Evolutionary conservation across 2,113 vertebrate species (phyloP), one percentile per base, ranked within the genome.

Genomic region (Malurus cyaneus): DNA sequence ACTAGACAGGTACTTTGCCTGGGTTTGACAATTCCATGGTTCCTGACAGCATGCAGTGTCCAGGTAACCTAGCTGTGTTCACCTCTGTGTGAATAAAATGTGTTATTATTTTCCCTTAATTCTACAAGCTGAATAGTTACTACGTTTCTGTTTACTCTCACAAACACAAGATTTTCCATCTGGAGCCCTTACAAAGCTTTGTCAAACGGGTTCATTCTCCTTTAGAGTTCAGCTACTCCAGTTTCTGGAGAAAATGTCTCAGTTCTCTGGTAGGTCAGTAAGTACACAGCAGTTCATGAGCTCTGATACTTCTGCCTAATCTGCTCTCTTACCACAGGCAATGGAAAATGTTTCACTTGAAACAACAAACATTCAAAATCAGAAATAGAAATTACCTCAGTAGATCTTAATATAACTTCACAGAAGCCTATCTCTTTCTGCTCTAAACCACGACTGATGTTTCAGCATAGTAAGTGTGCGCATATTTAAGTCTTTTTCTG

Each of bases 271-370:
- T 78, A 90, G 80, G 76, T 93, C 89, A 88, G 36, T 36, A 71
- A 95, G 72, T 59, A 90, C 46, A 90, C 53, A 86, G 18, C 82
- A 93, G 87, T 94, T 92, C 90, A 66, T 0, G 4, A 86, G 85
- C 76, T 89, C 88, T 42, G 86, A 91, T 96, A 65, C 90, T 96
- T 91, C 85, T 95, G 82, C 73, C 78, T 95, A 80, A 93, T 95
- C 90, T 91, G 77, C 83, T 86, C 59, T 84, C 69, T 60, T 91
- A 94, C 83, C 78, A 87, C 77, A 93, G 53, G 92, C 88, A 94
- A 83, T 92, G 92, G 93, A 97, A 96, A 97, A 97, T 96, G 90
- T 94, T 93, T 93, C 69, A 86, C 79, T 92, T 94, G 90, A 94
- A 94, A 77, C 74, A 96, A 96, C 96, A 95, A 92, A 96, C 93